These are phyloP conservation scores for Bos taurus DNA, from an alignment of 2,113 vertebrate species.

Conservation along the genomic window ARS-UCD2.0 NC_037346.1:3781501-3782000, in stretches of 20 bases:
- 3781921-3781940: not conserved
- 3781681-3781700: not conserved
- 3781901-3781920: not conserved
- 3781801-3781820: not conserved
- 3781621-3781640: not conserved
- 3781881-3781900: not conserved
- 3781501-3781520: not conserved
- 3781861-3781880: not conserved
- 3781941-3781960: not conserved
- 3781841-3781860: not conserved
- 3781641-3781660: not conserved
- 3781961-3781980: not conserved
- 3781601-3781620: not conserved
- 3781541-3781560: not conserved
- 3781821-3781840: not conserved
- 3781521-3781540: not conserved
- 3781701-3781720: not conserved
- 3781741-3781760: not conserved
- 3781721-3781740: not conserved
- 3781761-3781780: not conserved
- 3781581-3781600: not conserved
- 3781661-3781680: not conserved
- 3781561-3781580: not conserved
- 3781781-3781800: not conserved
- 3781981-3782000: not conserved